Conservation (phyloP, 1,140 invertebrate species). For the Doryteuthis pealeii region DNA sequence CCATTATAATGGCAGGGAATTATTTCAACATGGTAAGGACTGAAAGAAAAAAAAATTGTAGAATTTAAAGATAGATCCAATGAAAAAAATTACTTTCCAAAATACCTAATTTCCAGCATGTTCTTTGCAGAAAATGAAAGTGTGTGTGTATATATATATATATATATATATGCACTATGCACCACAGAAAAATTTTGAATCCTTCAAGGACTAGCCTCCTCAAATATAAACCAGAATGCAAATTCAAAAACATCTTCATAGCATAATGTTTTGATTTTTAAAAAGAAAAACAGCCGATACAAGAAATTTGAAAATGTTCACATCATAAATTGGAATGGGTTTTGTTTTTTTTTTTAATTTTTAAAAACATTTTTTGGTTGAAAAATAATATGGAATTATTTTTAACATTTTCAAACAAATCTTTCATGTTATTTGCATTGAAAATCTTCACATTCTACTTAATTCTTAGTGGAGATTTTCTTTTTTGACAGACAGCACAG, state of each 20-base stretch:
- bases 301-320: no score
- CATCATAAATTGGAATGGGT: no score
- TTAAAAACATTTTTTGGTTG: no score
- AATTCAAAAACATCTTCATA: no score
- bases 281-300: no score
- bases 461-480: no score
- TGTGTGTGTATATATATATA: background rate
- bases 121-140: background rate
- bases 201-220: background rate
- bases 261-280: no score
- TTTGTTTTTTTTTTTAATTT: no score
- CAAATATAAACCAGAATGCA: background rate
- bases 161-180: background rate
- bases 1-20: background rate
- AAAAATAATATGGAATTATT: no score
- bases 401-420: background rate
- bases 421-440: no score
- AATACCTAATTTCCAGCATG: background rate
- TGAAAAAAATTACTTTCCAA: background rate
- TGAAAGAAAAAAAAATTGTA: background rate
- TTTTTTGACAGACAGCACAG: no score
- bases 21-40: background rate
- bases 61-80: background rate
- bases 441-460: no score
- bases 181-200: background rate